phyloP scores from a whole-genome alignment of 2,113 vertebrate species.

The Hoplias malabaricus region DNA sequence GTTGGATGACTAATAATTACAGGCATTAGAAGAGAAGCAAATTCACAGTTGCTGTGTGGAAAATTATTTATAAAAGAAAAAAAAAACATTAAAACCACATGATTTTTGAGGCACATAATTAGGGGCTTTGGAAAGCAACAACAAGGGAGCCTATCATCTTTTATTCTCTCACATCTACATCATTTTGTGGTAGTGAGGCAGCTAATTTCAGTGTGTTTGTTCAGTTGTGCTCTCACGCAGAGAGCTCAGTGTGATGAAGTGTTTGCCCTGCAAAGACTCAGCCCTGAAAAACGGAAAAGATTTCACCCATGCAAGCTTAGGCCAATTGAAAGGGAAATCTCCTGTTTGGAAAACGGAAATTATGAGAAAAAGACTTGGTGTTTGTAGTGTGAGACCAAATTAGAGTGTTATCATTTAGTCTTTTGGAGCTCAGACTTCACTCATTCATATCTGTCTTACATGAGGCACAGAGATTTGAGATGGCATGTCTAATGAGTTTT shows the following conservation, averaged over 20 bases:
- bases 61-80: neutral
- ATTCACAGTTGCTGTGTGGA: neutral
- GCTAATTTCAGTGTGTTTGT: conserved; percentile 17
- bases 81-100: conserved; percentile 4
- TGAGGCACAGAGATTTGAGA: neutral
- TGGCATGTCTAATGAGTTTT: neutral
- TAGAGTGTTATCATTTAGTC: neutral
- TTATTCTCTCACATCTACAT: neutral
- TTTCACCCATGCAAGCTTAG: conserved; percentile 16
- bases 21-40: neutral
- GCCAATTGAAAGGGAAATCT: neutral
- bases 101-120: conserved; percentile 10
- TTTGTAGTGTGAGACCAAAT: neutral
- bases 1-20: conserved; percentile 22
- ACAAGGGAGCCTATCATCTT: conserved; percentile 13
- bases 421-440: neutral
- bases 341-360: conserved; percentile 13
- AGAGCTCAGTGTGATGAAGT: conserved; percentile 20
- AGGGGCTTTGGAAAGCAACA: conserved; percentile 21
- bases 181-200: conserved; percentile 5
- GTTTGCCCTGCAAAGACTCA: conserved; percentile 22
- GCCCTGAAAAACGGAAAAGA: conserved; percentile 22
- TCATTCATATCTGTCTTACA: neutral
- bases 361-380: conserved; percentile 7
- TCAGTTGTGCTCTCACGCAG: conserved; percentile 27